phyloP scores from a whole-genome alignment of 2,888 invertebrate species.

The Nemurella pictetii region DNA sequence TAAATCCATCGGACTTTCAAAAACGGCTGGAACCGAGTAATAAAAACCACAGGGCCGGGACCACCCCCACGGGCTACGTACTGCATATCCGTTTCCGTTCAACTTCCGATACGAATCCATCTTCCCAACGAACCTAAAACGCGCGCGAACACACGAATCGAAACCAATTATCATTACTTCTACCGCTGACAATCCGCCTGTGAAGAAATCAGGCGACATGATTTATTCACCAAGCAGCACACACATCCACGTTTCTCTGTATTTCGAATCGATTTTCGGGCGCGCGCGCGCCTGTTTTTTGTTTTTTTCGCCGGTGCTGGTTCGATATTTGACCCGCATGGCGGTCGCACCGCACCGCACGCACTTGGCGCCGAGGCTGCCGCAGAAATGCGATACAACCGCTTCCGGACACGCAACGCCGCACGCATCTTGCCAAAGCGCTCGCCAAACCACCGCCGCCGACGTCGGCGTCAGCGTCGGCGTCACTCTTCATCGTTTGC shows the following conservation, averaged over 20 bases:
- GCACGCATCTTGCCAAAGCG: not conserved
- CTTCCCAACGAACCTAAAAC: not conserved
- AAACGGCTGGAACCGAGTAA: too few relatives aligned
- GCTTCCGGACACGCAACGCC: not conserved
- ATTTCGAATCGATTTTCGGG: slow-evolving; percentile 7
- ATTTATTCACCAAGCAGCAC: not conserved
- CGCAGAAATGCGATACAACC: not conserved
- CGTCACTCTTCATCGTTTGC: not conserved
- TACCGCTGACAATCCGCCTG: not conserved
- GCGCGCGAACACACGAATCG: not conserved
- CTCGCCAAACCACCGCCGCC: too few relatives aligned
- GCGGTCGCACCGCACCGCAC: not conserved
- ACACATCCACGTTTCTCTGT: not conserved
- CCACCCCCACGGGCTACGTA: not conserved
- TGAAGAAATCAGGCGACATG: not conserved
- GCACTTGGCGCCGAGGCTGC: not conserved
- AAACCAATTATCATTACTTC: not conserved
- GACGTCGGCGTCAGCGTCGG: too few relatives aligned
- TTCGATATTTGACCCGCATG: slow-evolving; percentile 17
- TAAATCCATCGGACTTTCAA: not conserved
- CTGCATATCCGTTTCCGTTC: not conserved
- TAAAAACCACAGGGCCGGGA: not conserved
- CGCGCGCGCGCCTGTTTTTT: not conserved
- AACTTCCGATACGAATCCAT: not conserved
- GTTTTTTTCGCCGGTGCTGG: not conserved